Conservation (phyloP, 1,140 invertebrate genomes). For the Brachionus asplanchnoidis region DNA sequence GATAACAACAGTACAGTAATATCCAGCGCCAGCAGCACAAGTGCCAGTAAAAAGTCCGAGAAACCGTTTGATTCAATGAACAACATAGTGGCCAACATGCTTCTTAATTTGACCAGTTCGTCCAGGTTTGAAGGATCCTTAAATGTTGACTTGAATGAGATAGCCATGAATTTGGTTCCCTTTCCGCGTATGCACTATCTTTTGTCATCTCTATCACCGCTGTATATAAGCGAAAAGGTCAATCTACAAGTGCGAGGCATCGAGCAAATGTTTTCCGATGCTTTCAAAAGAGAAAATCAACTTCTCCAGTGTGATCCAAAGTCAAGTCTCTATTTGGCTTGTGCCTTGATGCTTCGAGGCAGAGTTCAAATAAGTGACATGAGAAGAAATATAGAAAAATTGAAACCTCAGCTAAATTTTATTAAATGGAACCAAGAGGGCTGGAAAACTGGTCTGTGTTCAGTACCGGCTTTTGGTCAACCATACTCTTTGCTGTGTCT, state of each 20-base stretch:
- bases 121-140: slow-evolving; percentile 51
- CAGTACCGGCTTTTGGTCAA: slow-evolving; percentile 55
- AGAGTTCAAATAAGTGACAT: slow-evolving; percentile 56
- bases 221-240: slow-evolving; percentile 51
- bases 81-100: slow-evolving; percentile 58
- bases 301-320: slow-evolving; percentile 53
- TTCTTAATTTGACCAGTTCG: slow-evolving; percentile 57
- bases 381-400: slow-evolving; percentile 56
- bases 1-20: slow-evolving; percentile 49
- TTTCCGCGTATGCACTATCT: slow-evolving; percentile 58
- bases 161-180: slow-evolving; percentile 58
- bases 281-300: slow-evolving; percentile 55
- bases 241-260: slow-evolving; percentile 48
- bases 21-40: slow-evolving; percentile 11
- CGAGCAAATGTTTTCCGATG: slow-evolving; percentile 58
- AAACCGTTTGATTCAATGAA: slow-evolving; percentile 59
- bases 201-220: slow-evolving; percentile 54
- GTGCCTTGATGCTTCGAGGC: slow-evolving; percentile 56
- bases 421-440: slow-evolving; percentile 58
- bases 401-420: slow-evolving; percentile 55
- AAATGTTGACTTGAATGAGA: slow-evolving; percentile 60
- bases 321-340: slow-evolving; percentile 55
- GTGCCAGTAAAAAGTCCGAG: slow-evolving; percentile 46
- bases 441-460: slow-evolving; percentile 60
- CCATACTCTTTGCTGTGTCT: slow-evolving; percentile 55